Percentiles rank a stretch among this genome's conserved stretches.
These are phyloP conservation scores for Belgica antarctica DNA, from an alignment of 2,888 invertebrate genomes.

Conservation along the genomic window DNA sequence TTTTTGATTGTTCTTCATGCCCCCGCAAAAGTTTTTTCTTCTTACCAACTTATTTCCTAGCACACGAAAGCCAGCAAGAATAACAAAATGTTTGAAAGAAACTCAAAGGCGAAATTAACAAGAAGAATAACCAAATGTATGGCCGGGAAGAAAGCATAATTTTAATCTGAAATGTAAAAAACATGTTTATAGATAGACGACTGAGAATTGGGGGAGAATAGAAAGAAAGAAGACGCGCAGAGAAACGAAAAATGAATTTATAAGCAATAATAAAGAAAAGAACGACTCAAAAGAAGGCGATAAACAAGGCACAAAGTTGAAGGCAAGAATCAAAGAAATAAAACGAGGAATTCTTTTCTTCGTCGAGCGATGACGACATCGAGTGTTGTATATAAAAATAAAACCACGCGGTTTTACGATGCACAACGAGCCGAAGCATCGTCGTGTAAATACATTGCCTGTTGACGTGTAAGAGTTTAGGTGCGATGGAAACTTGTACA, in stretches of 20 bases:
- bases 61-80: neutral
- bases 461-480: neutral
- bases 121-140: neutral
- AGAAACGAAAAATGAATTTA: conserved; percentile 17
- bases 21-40: conserved; percentile 25
- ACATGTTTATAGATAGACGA: conserved; percentile 9
- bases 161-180: conserved; percentile 29
- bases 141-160: conserved; percentile 9
- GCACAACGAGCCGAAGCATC: conserved; percentile 2
- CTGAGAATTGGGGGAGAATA: conserved; percentile 7
- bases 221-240: conserved; percentile 8
- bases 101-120: neutral
- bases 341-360: conserved; percentile 6
- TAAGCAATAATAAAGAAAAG: conserved; percentile 35
- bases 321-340: neutral
- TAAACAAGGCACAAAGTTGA: conserved; percentile 5
- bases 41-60: too few relatives aligned
- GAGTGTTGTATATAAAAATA: conserved; percentile 31
- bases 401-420: conserved; percentile 41
- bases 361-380: conserved; percentile 32
- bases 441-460: neutral
- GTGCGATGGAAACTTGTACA: too few relatives aligned
- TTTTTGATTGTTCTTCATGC: conserved; percentile 1
- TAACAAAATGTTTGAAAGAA: conserved; percentile 9
- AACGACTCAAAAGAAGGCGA: neutral